Evolutionary conservation across 2,888 invertebrate species (phyloP).

Genomic region (Netelia virgata): DNA sequence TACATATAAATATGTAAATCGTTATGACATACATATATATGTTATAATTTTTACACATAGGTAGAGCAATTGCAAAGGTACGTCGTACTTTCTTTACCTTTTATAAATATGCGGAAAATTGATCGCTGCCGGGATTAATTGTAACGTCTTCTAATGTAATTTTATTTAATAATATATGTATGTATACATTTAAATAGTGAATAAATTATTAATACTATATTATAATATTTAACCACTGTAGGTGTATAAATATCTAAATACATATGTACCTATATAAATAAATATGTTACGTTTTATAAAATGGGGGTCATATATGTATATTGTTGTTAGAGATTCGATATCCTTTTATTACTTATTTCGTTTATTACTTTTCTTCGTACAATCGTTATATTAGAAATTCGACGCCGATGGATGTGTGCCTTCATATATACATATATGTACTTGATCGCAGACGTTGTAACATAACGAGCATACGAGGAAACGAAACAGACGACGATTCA

Average conservation of each 20-base stretch:
- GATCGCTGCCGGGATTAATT: too few species aligned
- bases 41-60: too few species aligned
- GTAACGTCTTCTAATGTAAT: too few species aligned
- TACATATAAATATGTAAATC: not conserved
- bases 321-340: not conserved
- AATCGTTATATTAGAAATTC: slow-evolving; percentile 38
- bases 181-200: too few species aligned
- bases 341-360: not conserved
- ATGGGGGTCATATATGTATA: not conserved
- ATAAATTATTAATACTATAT: too few species aligned
- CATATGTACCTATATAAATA: not conserved
- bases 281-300: not conserved
- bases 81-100: not conserved
- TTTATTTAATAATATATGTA: too few species aligned
- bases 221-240: too few species aligned
- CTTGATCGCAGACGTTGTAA: slow-evolving; percentile 40
- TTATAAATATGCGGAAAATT: too few species aligned
- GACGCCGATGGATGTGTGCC: slow-evolving; percentile 32
- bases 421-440: slow-evolving; percentile 17
- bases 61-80: not conserved
- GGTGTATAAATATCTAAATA: not conserved
- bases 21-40: not conserved
- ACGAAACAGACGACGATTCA: slow-evolving; percentile 42
- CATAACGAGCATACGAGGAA: slow-evolving; percentile 49
- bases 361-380: slow-evolving; percentile 30